Percentiles rank a stretch among this genome's conserved stretches.
Evolutionary conservation across 2,113 vertebrate genomes (phyloP).

Genomic region (Antechinus flavipes): DNA sequence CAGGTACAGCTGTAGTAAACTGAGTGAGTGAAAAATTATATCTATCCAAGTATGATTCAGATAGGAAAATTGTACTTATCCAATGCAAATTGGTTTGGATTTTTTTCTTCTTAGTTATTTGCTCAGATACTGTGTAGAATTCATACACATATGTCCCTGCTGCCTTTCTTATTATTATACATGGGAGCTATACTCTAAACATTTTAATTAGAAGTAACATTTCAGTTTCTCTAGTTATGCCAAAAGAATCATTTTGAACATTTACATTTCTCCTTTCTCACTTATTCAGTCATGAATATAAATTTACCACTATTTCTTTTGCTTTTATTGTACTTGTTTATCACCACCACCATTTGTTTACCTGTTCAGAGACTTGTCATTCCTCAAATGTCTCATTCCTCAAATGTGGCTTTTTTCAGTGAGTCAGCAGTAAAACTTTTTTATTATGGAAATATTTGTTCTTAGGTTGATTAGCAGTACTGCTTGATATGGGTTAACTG

Average conservation of each 20-base stretch:
- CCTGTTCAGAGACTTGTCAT: constrained; percentile 9
- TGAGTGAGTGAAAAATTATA: constrained; percentile 83
- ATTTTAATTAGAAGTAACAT: not conserved
- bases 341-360: not conserved
- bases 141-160: not conserved
- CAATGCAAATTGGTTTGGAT: not conserved
- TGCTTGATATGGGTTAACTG: not conserved
- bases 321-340: not conserved
- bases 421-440: not conserved
- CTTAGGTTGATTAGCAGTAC: not conserved
- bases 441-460: not conserved
- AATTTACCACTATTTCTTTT: not conserved
- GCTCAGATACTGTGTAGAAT: not conserved
- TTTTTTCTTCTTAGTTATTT: not conserved
- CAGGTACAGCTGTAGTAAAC: constrained; percentile 89
- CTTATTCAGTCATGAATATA: not conserved
- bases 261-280: not conserved
- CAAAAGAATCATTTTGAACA: not conserved
- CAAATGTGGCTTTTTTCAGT: not conserved
- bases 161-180: constrained; percentile 14
- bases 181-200: not conserved
- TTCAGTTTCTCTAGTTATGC: not conserved
- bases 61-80: not conserved
- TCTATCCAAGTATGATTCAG: constrained; percentile 47
- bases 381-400: not conserved